Conservation (phyloP, 1,140 invertebrate species). For the Danaus plexippus region DNA sequence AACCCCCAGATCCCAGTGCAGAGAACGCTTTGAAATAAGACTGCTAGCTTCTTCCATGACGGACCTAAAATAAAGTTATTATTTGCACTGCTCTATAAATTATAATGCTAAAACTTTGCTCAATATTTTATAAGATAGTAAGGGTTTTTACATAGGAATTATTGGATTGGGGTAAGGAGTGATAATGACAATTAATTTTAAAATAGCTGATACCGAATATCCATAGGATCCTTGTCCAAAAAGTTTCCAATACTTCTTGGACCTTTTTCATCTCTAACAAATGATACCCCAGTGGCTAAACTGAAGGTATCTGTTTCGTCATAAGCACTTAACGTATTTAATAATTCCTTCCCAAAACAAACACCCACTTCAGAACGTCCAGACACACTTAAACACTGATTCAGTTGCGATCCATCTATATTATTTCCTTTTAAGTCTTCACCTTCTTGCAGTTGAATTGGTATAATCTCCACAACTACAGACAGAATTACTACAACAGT, state of each 20-base stretch:
- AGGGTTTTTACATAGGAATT: too few species aligned
- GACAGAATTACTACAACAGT: constrained; percentile 27
- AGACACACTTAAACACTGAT: constrained; percentile 69
- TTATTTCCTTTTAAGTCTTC: constrained; percentile 48
- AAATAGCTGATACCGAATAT: constrained; percentile 73
- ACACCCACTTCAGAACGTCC: constrained; percentile 63
- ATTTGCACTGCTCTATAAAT: too few species aligned
- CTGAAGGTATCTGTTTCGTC: constrained; percentile 77
- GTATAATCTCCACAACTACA: constrained; percentile 38
- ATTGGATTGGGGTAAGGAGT: too few species aligned
- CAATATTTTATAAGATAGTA: too few species aligned
- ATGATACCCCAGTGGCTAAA: constrained; percentile 74
- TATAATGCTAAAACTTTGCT: too few species aligned
- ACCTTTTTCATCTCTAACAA: constrained; percentile 73
- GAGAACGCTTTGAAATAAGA: constrained; percentile 77
- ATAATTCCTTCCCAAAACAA: constrained; percentile 79
- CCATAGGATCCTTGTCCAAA: constrained; percentile 80
- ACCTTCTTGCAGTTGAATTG: constrained; percentile 51
- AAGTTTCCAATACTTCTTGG: constrained; percentile 72
- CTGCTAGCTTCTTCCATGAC: constrained; percentile 80
- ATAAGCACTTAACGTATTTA: constrained; percentile 76
- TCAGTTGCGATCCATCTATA: constrained; percentile 47
- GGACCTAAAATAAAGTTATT: constrained; percentile 34
- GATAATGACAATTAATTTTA: too few species aligned
- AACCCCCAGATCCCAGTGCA: constrained; percentile 80